Percentiles rank a stretch among this genome's conserved stretches.
phyloP scores from a whole-genome alignment of 1,140 invertebrate genomes.

The Dinothrombium tinctorium region DNA sequence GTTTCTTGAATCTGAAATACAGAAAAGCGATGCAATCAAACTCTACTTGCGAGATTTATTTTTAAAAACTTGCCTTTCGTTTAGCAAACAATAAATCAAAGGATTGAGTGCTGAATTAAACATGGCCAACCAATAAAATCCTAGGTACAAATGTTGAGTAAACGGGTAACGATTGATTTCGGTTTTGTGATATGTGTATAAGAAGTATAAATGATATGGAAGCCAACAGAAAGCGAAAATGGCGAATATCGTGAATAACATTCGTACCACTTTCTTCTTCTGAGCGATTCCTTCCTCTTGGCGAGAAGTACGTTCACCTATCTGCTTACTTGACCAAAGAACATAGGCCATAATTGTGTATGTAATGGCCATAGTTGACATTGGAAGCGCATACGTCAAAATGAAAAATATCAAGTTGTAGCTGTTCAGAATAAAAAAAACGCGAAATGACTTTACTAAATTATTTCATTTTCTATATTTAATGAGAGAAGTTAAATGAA shows the following conservation, averaged over 20 bases:
- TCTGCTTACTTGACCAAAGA: slow-evolving; percentile 60
- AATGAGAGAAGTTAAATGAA: too few relatives aligned
- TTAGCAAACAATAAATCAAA: slow-evolving; percentile 87
- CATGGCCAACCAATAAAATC: slow-evolving; percentile 83
- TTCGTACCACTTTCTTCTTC: slow-evolving; percentile 72
- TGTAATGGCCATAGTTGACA: slow-evolving; percentile 69
- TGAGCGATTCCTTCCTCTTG: slow-evolving; percentile 61
- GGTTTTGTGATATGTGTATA: slow-evolving; percentile 52
- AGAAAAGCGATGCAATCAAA: too few relatives aligned
- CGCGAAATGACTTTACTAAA: too few relatives aligned
- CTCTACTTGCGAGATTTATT: too few relatives aligned
- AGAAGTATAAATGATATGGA: slow-evolving; percentile 72
- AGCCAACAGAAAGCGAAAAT: slow-evolving; percentile 48
- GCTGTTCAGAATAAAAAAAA: slow-evolving; percentile 30
- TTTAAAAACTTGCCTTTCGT: slow-evolving; percentile 46
- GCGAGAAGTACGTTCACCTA: slow-evolving; percentile 61
- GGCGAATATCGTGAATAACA: slow-evolving; percentile 65
- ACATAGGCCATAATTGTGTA: slow-evolving; percentile 65
- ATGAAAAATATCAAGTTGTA: slow-evolving; percentile 69
- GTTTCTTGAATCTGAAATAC: too few relatives aligned
- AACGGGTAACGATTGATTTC: slow-evolving; percentile 42
- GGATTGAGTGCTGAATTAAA: slow-evolving; percentile 88
- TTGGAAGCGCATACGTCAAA: slow-evolving; percentile 78
- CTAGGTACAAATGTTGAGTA: slow-evolving; percentile 72
- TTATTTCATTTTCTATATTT: too few relatives aligned